Base-by-base conservation (phyloP, 2,888 invertebrate species). In the Adelognathus sp. region DNA sequence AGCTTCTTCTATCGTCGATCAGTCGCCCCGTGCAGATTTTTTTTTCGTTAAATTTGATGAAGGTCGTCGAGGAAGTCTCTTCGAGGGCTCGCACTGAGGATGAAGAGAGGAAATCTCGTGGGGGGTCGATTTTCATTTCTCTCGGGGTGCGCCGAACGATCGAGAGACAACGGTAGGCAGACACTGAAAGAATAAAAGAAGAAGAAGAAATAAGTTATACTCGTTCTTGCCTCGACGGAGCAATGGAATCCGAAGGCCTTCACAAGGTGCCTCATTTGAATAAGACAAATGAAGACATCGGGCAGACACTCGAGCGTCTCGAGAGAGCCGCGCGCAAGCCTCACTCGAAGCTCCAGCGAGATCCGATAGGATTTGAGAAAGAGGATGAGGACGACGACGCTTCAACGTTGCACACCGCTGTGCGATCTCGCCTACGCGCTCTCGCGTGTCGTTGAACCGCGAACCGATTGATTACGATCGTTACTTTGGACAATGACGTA, bases 281-380 rank as follows among this genome's bases (percentile, higher is more conserved):
- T 88, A 87, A 87, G 88, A 88, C 85, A 86, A 86, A 88, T 88
- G 88, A 88, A 88, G 88, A 88, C 84, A 86, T 87, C 80, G 52
- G 60, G 79, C 60, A 74, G 81, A 81, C 76, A 80, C 86, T 64
- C 76, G 79, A 78, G 44, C 27, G 39, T 71, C n/a, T n/a, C 54
- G 41, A 73, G 77, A 74, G 61, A 33, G 36, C 16, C 41, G 58
- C 16, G 73, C 56, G 31, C 39, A 33, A 46, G 50, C 50, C 9
- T 50, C 50, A n/a, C n/a, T 24, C 50, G 46, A 27, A 18, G 64
- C 70, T 50, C 52, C 66, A 52, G n/a, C n/a, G n/a, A n/a, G n/a
- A 79, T 69, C 50, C 46, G 73, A 76, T 73, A 71, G 75, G 60
- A 67, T 76, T 50, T 76, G 46, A 56, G n/a, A 39, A 71, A 54